Conservation (phyloP, 1,140 invertebrate genomes). For the Berghia stephanieae region DNA sequence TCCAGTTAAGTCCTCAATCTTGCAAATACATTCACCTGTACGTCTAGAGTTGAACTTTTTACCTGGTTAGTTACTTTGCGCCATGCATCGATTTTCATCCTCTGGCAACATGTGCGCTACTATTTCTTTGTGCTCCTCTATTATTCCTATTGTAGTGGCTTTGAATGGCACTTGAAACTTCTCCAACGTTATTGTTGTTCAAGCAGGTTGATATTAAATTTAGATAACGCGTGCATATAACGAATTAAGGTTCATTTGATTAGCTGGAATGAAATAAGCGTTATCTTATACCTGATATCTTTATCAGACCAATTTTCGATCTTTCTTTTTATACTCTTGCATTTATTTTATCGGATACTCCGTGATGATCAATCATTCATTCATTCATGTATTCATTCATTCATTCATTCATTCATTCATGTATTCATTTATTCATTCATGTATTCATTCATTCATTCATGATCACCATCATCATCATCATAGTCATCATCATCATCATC, state of each 20-base stretch:
- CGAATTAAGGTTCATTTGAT: no score
- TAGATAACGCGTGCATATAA: no score
- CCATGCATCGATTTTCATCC: background rate
- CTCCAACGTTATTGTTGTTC: no score
- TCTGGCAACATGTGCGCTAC: background rate
- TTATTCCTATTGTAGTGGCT: background rate
- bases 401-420: background rate
- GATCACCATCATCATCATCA: background rate
- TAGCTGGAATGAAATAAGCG: no score
- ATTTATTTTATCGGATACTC: background rate
- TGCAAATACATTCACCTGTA: no score
- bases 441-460: background rate
- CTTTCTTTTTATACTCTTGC: background rate
- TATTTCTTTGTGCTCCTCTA: background rate
- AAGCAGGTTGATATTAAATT: no score
- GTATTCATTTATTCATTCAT: background rate
- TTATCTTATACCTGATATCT: background rate
- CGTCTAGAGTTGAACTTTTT: background rate
- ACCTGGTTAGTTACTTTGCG: background rate
- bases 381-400: background rate
- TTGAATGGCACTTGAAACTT: no score
- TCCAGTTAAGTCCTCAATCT: no score
- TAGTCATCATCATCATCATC: background rate
- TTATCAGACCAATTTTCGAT: background rate
- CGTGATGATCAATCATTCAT: background rate